Evolutionary conservation across 2,888 invertebrate species (phyloP).

Genomic region (Drosophila sordidula): DNA sequence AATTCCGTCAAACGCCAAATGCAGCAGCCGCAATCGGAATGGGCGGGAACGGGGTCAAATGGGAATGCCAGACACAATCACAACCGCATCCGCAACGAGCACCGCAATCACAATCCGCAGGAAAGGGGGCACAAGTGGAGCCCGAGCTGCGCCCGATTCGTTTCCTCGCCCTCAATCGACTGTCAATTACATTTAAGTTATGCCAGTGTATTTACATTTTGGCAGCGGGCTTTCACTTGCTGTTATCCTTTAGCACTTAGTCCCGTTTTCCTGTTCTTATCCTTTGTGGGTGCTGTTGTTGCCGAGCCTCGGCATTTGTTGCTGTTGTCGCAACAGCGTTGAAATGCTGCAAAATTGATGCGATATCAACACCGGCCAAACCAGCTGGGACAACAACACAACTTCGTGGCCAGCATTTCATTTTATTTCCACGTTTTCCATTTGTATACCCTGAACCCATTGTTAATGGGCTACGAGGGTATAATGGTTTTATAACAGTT

Average conservation of each 20-base stretch:
- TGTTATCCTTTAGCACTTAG: not conserved
- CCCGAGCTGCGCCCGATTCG: constrained; percentile 4
- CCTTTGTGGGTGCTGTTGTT: constrained; percentile 11
- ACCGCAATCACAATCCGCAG: constrained; percentile 6
- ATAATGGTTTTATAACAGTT: too few species aligned
- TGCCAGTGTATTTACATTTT: constrained; percentile 27
- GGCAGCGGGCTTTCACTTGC: constrained; percentile 9
- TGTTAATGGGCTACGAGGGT: too few species aligned
- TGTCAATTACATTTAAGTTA: constrained; percentile 59
- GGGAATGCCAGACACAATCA: not conserved
- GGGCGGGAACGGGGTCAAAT: not conserved
- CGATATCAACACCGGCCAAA: constrained; percentile 44
- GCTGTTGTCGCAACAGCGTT: constrained; percentile 30
- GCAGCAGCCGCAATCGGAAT: constrained; percentile 16
- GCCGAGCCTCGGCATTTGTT: not conserved
- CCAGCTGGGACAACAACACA: constrained; percentile 10
- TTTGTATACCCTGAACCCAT: not conserved
- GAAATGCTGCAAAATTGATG: constrained; percentile 68
- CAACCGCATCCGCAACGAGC: constrained; percentile 5
- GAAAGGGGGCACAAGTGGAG: constrained; percentile 1
- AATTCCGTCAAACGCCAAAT: constrained; percentile 30
- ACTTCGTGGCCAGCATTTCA: constrained; percentile 17
- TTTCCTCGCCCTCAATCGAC: constrained; percentile 38
- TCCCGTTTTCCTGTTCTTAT: not conserved
- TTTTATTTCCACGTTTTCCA: constrained; percentile 10